Evolutionary conservation across 2,797 vertebrate genomes (phyloP).

Genomic region (Chelidonichthys spinosus): DNA sequence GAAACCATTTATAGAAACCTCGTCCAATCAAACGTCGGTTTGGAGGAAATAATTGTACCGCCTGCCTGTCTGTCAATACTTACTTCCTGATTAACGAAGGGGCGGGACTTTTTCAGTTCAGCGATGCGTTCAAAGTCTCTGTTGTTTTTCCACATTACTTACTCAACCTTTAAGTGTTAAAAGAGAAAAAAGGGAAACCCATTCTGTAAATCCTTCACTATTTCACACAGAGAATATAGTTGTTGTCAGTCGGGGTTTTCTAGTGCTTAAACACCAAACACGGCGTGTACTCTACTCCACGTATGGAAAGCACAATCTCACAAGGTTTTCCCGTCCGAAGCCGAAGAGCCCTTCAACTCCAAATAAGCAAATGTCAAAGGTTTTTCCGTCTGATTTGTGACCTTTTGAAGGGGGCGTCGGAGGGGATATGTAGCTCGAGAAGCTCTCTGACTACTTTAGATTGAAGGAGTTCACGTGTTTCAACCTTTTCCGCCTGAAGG

Average conservation of each 20-base stretch:
- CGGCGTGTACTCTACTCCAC: background rate
- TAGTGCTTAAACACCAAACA: background rate
- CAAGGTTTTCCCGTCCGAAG: constrained; percentile 13
- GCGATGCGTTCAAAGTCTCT: too few relatives aligned
- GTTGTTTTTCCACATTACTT: too few relatives aligned
- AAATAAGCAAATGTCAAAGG: constrained; percentile 32
- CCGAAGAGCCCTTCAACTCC: constrained; percentile 18
- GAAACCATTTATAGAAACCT: too few relatives aligned
- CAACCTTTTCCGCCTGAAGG: background rate
- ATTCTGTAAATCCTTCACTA: background rate
- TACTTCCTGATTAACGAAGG: too few relatives aligned
- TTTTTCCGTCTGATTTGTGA: constrained; percentile 23
- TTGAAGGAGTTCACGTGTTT: constrained; percentile 11
- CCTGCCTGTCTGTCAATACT: too few relatives aligned
- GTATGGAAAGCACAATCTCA: constrained; percentile 19
- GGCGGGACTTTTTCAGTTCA: too few relatives aligned
- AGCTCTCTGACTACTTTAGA: background rate
- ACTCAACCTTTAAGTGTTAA: background rate
- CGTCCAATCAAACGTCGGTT: too few relatives aligned
- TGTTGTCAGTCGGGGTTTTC: background rate
- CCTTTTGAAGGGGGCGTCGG: constrained; percentile 18
- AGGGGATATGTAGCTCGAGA: constrained; percentile 9
- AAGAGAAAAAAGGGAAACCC: background rate
- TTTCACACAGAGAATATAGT: background rate
- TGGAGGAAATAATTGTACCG: too few relatives aligned